Conservation (phyloP, 1,140 invertebrate species). For the Trichonephila clavata region DNA sequence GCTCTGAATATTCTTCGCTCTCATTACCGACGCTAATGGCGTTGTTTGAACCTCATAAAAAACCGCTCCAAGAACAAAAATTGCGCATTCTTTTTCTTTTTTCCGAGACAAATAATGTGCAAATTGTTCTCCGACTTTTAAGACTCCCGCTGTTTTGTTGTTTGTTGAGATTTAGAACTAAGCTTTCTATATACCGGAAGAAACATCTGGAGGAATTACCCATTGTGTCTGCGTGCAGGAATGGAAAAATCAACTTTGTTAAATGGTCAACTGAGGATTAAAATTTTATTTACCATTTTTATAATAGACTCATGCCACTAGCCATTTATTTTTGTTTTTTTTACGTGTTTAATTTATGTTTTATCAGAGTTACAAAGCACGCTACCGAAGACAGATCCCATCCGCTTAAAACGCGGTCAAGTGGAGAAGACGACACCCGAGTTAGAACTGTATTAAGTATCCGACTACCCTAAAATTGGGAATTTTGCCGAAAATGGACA, state of each 20-base stretch:
- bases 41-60: constrained; percentile 36
- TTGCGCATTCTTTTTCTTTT: not conserved
- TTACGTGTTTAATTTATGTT: too few relatives aligned
- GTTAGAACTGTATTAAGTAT: too few relatives aligned
- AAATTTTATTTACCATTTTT: not conserved
- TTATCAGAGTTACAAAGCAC: too few relatives aligned
- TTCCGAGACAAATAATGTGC: not conserved
- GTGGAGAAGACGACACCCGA: too few relatives aligned
- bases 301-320: not conserved
- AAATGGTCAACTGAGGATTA: not conserved
- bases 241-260: not conserved
- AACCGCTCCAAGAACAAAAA: not conserved
- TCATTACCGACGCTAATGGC: not conserved
- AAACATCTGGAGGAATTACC: not conserved
- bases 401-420: too few relatives aligned
- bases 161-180: not conserved
- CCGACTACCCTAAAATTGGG: too few relatives aligned
- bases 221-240: not conserved
- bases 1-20: constrained; percentile 8
- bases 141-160: not conserved
- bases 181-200: not conserved
- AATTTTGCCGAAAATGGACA: too few relatives aligned
- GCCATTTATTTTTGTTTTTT: too few relatives aligned
- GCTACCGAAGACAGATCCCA: too few relatives aligned
- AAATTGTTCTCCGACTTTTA: not conserved